These are phyloP conservation scores for Pyrrhosoma nymphula DNA, from an alignment of 2,888 invertebrate species.

Conservation along the genomic window DNA sequence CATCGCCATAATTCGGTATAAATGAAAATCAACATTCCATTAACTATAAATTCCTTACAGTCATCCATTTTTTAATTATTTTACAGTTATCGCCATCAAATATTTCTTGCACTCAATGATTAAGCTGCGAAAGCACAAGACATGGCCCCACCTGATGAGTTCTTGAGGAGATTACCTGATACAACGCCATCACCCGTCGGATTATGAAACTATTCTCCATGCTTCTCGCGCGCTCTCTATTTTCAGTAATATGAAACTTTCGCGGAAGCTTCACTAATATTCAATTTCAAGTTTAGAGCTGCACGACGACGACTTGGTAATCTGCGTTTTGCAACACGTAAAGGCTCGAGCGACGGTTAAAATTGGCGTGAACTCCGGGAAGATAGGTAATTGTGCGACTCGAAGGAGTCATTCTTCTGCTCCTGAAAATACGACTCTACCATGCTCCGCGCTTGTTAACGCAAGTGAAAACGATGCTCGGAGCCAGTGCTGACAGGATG, in stretches of 20 bases:
- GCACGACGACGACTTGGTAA: neutral
- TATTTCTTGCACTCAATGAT: no score
- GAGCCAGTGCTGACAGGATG: neutral
- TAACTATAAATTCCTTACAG: no score
- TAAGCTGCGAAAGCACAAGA: neutral
- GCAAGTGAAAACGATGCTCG: no score
- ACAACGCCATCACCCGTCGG: neutral
- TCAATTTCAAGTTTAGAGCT: neutral
- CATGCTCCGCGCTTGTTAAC: neutral
- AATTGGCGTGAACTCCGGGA: conserved; percentile 14
- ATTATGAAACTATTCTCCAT: neutral
- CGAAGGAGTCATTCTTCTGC: neutral
- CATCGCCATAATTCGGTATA: no score
- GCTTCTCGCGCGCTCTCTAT: neutral
- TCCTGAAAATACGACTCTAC: neutral
- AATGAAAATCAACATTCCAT: no score
- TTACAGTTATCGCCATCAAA: no score
- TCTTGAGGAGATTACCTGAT: neutral
- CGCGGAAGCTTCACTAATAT: neutral
- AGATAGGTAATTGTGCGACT: neutral
- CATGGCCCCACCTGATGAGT: neutral
- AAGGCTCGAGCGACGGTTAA: neutral
- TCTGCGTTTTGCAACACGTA: neutral
- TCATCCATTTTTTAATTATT: no score
- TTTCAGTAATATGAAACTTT: neutral